Evolutionary conservation across 92 coral and sea anemone genomes (phyloP), one percentile per base, ranked within the genome.

Genomic region (Scolanthus callimorphus): DNA sequence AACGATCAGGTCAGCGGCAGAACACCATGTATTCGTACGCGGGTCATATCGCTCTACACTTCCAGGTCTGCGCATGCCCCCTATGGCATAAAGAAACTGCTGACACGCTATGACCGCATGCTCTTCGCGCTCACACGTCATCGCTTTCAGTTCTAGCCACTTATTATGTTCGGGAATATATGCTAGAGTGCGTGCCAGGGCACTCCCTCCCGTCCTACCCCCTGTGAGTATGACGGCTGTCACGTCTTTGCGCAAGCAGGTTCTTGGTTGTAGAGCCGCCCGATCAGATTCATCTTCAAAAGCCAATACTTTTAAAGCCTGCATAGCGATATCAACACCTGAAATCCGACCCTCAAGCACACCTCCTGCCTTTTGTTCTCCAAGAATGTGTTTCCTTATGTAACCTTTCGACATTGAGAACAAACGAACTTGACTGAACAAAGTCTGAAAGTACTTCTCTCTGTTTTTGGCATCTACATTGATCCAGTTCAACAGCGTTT

Each of bases 401-500:
- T 77, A 39, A 69, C 46, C 51, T 85, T 51, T 9, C n/a, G n/a
- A n/a, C n/a, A n/a, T n/a, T n/a, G n/a, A n/a, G n/a, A n/a, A n/a
- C n/a, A n/a, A n/a, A n/a, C 89, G 89, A 34, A 90, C 39, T n/a
- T 66, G 55, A 10, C 59, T 26, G 54, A 90, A 82, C 24, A 85
- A 77, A 63, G 68, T 65, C 24, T 56, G 72, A 48, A 90, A 86
- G 57, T 55, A 62, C 13, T 29, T 29, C 39, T 31, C 27, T 30
- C 97, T 74, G 17, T 66, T 69, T n/a, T 57, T 62, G n/a, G 19
- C 34, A 31, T 73, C 85, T 58, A 78, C 63, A 41, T 56, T 54
- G 26, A 82, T 78, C 97, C 97, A 90, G 8, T 67, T 27, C 23
- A 85, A 17, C 15, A 90, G 68, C 10, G 82, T 90, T 63, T 86